These are phyloP conservation scores for Acanthurus lineatus DNA, from an alignment of 2,797 vertebrate species.

Conservation along the genomic window DNA sequence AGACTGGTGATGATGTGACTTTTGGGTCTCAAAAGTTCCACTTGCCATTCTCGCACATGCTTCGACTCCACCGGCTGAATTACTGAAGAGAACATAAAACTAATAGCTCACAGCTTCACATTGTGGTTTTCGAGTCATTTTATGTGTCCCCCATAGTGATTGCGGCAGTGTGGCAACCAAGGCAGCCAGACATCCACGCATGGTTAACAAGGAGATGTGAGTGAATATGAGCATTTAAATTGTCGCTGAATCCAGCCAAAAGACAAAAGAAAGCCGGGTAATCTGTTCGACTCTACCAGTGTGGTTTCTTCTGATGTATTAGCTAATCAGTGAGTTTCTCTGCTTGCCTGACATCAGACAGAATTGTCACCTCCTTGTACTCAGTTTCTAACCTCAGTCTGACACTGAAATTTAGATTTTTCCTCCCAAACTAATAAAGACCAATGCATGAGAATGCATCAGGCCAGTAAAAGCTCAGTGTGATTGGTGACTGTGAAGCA, in stretches of 20 bases:
- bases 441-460: no score
- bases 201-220: slow-evolving; percentile 4
- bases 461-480: no score
- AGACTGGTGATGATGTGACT: slow-evolving; percentile 38
- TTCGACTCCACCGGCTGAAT: neutral
- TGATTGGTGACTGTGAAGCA: no score
- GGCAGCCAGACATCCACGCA: neutral
- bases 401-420: no score
- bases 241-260: neutral
- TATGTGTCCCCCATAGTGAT: slow-evolving; percentile 1
- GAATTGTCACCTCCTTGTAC: no score
- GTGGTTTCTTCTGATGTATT: neutral
- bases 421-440: no score
- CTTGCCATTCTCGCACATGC: slow-evolving; percentile 1
- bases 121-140: slow-evolving; percentile 22
- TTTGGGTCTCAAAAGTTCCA: slow-evolving; percentile 33
- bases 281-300: neutral
- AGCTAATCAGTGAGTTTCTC: no score
- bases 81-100: slow-evolving; percentile 7
- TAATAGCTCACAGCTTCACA: slow-evolving; percentile 17
- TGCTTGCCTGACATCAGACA: no score
- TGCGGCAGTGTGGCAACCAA: neutral
- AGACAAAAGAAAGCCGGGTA: neutral
- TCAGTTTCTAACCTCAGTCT: no score
- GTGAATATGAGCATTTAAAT: slow-evolving; percentile 16